Evolutionary conservation across 2,888 invertebrate genomes (phyloP).

Genomic region (Drosophila longiperda): DNA sequence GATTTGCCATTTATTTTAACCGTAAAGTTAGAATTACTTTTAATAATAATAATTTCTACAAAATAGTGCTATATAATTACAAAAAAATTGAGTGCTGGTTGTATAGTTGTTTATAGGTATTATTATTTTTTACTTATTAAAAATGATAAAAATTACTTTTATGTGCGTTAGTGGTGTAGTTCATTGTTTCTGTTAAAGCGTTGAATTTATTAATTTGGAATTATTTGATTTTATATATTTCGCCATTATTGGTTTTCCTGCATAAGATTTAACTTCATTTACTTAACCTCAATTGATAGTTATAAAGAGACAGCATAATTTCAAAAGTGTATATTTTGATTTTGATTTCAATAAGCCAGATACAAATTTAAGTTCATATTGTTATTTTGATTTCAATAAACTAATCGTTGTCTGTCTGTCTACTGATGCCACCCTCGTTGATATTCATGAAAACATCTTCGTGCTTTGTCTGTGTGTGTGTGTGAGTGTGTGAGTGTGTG

Average conservation of each 20-base stretch:
- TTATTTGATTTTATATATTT: neutral
- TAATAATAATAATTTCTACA: neutral
- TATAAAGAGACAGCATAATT: too few species aligned
- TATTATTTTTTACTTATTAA: neutral
- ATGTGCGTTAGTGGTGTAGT: neutral
- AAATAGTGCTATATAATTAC: neutral
- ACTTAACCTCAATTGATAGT: neutral
- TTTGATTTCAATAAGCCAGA: neutral
- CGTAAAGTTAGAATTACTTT: neutral
- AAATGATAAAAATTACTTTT: neutral
- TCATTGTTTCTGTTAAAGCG: neutral
- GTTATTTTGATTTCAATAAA: neutral
- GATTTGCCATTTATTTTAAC: neutral
- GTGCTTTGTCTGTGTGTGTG: constrained; percentile 2
- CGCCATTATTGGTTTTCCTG: neutral
- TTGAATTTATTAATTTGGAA: neutral
- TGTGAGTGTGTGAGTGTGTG: constrained; percentile 12
- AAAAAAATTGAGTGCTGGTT: neutral
- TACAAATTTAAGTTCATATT: neutral
- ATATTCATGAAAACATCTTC: constrained; percentile 32
- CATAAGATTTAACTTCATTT: neutral
- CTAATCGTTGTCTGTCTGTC: neutral
- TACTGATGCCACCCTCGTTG: constrained; percentile 41
- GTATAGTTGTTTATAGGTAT: neutral
- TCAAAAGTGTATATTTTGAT: neutral